Evolutionary conservation across 2,888 invertebrate genomes (phyloP), one percentile per base, ranked within the genome.

Genomic region (Drosophila nigritarsus): DNA sequence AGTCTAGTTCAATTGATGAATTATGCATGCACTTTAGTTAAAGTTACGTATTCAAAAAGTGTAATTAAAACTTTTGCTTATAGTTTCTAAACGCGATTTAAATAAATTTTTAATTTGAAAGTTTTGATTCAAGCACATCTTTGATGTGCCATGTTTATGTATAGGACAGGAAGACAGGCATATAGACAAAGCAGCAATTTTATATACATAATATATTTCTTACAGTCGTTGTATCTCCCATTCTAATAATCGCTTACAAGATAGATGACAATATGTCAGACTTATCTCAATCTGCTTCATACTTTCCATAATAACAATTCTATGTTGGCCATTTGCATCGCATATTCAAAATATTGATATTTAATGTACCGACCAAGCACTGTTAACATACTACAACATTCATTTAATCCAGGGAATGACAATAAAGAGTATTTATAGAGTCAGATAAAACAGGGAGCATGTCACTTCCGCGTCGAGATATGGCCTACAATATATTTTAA

Each of bases 1-100:
- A 55, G 29, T 38, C 15, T 2, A 68, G 18, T 38, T 20, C 24
- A 13, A 54, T 66, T 32, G n/a, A 11, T 55, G 13, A 32, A 30
- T 27, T n/a, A n/a, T 20, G 36, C 13, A 30, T n/a, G 15, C 27
- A 1, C 27, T 1, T n/a, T 2, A 4, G 4, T 36, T 54, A 4
- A 27, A 54, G 4, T 55, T 38, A 13, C 2, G 18, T 1, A 7
- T 13, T 11, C 7, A 27, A 27, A n/a, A 2, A 27, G 27, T 18
- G 20, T 4, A 5, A 20, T 15, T 24, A 18, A 18, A 24, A 34
- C 24, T 24, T 51, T 32, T 8, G 2, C 4, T 30, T 6, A 2
- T 7, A 13, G 9, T 32, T 53, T 53, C 34, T 34, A 24, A 53
- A 6, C 3, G 34, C 30, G 5, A 15, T 20, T 53, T 32, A 5